Evolutionary conservation across 2,888 invertebrate species (phyloP).

Genomic region (Drosophila yooni): DNA sequence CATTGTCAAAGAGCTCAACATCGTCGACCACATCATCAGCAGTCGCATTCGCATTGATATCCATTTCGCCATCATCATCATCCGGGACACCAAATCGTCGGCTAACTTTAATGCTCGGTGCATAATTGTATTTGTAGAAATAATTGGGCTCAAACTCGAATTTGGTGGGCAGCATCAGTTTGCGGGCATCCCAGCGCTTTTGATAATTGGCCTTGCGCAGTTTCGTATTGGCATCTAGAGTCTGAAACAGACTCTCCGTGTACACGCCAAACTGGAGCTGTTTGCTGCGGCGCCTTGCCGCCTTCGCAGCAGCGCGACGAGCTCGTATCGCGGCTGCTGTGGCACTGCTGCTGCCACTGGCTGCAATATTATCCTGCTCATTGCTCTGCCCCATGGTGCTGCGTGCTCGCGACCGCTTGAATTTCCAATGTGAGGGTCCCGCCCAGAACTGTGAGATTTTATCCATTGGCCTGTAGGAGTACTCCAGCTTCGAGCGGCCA

Average conservation of each 20-base stretch:
- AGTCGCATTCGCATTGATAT: conserved; percentile 58
- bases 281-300: conserved; percentile 68
- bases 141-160: conserved; percentile 75
- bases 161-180: conserved; percentile 83
- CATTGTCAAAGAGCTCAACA: conserved; percentile 67
- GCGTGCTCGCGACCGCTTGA: conserved; percentile 85
- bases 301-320: conserved; percentile 50
- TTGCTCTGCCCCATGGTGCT: conserved; percentile 55
- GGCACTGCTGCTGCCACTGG: background rate
- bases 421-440: conserved; percentile 93
- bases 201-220: conserved; percentile 80
- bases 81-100: conserved; percentile 51
- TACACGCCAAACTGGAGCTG: conserved; percentile 77
- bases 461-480: conserved; percentile 88
- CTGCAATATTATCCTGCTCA: conserved; percentile 1
- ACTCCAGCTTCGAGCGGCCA: conserved; percentile 87
- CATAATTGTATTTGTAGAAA: conserved; percentile 76
- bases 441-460: conserved; percentile 88
- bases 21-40: conserved; percentile 46
- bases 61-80: conserved; percentile 85
- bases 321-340: conserved; percentile 35
- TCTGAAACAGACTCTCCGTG: conserved; percentile 78
- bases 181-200: conserved; percentile 85
- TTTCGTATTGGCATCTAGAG: conserved; percentile 75
- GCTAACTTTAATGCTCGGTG: conserved; percentile 76